Evolutionary conservation across 1,140 invertebrate species (phyloP).

Genomic region (Zaprionus ghesquierei): DNA sequence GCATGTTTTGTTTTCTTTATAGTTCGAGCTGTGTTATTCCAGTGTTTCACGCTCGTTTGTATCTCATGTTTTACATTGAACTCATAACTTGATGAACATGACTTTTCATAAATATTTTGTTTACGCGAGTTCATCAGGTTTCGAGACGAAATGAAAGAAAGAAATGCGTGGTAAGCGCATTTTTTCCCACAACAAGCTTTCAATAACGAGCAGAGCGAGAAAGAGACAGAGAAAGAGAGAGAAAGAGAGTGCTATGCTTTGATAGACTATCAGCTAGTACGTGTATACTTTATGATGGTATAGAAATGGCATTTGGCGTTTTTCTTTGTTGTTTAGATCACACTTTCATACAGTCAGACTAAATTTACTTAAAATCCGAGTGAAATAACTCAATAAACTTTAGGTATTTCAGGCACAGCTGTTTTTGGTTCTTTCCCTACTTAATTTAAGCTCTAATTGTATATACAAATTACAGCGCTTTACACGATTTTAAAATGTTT

Average conservation of each 20-base stretch:
- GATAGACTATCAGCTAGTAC: neutral
- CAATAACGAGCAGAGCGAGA: neutral
- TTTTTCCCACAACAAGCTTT: conserved; percentile 15
- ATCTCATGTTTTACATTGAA: conserved; percentile 25
- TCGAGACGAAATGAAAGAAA: conserved; percentile 9
- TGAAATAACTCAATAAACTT: neutral
- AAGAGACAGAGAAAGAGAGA: neutral
- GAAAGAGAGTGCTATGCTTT: neutral
- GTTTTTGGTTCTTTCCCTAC: neutral
- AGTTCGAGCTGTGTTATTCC: neutral
- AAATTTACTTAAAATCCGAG: neutral
- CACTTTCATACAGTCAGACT: neutral
- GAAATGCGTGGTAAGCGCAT: conserved; percentile 29
- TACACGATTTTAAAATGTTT: neutral
- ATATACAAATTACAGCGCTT: neutral
- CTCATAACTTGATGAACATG: conserved; percentile 35
- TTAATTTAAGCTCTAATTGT: neutral
- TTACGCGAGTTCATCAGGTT: conserved; percentile 15
- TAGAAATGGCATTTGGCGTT: too few species aligned
- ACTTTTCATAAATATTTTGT: conserved; percentile 26
- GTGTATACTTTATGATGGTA: neutral
- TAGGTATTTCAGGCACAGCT: neutral
- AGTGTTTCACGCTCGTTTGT: conserved; percentile 8
- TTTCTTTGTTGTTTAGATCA: too few species aligned
- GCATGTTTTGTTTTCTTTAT: conserved; percentile 2